Conservation (phyloP, 1,140 invertebrate genomes). For the Lineus longissimus region DNA sequence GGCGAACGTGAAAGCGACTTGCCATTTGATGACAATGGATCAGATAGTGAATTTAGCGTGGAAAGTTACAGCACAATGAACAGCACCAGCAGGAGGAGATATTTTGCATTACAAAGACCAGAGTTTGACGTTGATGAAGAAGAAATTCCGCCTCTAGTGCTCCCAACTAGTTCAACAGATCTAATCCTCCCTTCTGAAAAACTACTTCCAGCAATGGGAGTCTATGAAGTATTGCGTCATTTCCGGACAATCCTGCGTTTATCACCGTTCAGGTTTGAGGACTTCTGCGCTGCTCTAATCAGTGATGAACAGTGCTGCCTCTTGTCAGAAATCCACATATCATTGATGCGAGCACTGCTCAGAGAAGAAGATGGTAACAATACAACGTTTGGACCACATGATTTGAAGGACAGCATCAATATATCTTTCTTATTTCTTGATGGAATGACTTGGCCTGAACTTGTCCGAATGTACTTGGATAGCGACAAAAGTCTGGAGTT, state of each 20-base stretch:
- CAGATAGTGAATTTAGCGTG: conserved; percentile 38
- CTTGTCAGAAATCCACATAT: conserved; percentile 87
- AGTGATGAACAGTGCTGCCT: conserved; percentile 88
- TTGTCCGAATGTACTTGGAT: conserved; percentile 76
- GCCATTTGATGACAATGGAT: too few relatives aligned
- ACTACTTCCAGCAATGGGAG: conserved; percentile 61
- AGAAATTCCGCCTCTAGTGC: conserved; percentile 69
- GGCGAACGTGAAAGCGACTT: too few relatives aligned
- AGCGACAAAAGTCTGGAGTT: conserved; percentile 59
- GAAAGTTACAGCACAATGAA: conserved; percentile 39
- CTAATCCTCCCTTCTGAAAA: conserved; percentile 74
- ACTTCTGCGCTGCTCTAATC: conserved; percentile 87
- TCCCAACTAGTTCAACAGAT: conserved; percentile 88
- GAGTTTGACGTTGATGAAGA: conserved; percentile 40
- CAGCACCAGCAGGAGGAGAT: conserved; percentile 38
- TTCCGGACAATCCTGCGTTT: conserved; percentile 84
- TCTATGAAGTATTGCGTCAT: conserved; percentile 91
- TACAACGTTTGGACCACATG: conserved; percentile 90
- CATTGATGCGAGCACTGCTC: conserved; percentile 82
- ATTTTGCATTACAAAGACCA: conserved; percentile 42
- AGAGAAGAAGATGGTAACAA: conserved; percentile 92
- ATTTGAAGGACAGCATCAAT: conserved; percentile 95
- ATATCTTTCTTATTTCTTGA: conserved; percentile 87
- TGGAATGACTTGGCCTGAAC: conserved; percentile 91
- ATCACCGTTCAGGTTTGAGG: conserved; percentile 92